These are phyloP conservation scores for Tachycineta bicolor DNA, from an alignment of 2,113 vertebrate species.

Conservation along the genomic window DNA sequence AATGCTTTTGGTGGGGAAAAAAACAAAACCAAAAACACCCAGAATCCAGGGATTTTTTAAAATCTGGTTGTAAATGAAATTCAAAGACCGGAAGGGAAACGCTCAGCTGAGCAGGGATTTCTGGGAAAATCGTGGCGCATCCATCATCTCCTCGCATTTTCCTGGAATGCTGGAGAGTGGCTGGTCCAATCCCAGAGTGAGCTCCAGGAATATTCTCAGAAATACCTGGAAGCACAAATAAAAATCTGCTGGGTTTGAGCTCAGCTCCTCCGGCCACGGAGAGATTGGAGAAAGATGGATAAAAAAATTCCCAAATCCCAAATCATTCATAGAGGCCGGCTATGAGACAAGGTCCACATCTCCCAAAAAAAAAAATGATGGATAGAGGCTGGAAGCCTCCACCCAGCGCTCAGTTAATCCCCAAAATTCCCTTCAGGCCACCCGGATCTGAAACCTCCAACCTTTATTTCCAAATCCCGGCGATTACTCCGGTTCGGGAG, in stretches of 20 bases:
- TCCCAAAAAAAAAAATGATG: neutral
- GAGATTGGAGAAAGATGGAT: neutral
- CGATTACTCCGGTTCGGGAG: no score
- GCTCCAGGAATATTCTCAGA: neutral
- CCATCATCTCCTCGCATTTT: neutral
- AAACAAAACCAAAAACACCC: no score
- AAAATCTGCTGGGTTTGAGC: neutral
- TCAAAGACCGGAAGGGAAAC: neutral
- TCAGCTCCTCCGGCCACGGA: accelerated
- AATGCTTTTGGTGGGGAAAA: neutral
- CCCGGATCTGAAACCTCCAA: no score
- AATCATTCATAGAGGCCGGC: accelerated
- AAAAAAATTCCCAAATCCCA: neutral
- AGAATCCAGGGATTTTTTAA: neutral
- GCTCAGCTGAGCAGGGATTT: neutral
- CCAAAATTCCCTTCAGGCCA: no score
- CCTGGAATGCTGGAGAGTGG: neutral
- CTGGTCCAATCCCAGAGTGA: no score
- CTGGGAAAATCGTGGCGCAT: neutral
- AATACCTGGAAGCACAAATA: neutral
- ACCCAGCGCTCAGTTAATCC: no score
- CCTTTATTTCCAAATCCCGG: no score
- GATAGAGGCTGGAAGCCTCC: no score
- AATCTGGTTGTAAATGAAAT: neutral
- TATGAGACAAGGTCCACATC: neutral